A percentile compares a stretch with the other conserved stretches of the same genome.
Evolutionary conservation across 1,140 invertebrate genomes (phyloP).

Genomic region (Drosophila arizonae): DNA sequence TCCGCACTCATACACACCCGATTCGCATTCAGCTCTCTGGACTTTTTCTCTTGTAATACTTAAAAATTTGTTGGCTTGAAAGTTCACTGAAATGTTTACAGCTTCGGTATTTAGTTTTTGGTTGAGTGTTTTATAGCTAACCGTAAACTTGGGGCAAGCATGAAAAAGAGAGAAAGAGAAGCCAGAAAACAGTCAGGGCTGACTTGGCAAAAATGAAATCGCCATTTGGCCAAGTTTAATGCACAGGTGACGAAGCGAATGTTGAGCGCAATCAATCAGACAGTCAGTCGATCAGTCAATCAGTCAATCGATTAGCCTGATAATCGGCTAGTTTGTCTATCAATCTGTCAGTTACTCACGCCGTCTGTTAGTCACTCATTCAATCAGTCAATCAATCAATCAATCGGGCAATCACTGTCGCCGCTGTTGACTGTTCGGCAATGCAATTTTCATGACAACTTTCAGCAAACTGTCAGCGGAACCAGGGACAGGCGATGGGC

Average conservation of each 20-base stretch:
- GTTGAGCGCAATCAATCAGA: background rate
- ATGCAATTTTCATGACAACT: conserved; percentile 42
- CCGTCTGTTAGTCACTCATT: too few species aligned
- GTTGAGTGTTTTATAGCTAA: conserved; percentile 4
- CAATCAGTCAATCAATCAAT: conserved; percentile 5
- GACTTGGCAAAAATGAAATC: too few species aligned
- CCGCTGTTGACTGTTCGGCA: conserved; percentile 4
- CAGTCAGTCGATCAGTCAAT: background rate
- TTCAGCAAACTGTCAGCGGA: conserved; percentile 31
- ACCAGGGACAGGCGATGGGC: background rate
- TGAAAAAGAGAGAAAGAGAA: too few species aligned
- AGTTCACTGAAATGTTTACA: conserved; percentile 7
- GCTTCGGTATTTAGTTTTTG: conserved; percentile 1
- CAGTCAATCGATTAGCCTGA: background rate
- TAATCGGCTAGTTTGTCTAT: too few species aligned
- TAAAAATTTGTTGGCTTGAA: background rate
- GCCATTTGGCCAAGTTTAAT: too few species aligned
- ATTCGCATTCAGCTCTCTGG: background rate
- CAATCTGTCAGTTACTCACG: too few species aligned
- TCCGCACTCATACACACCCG: background rate
- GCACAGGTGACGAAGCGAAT: too few species aligned
- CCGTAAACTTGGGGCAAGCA: background rate
- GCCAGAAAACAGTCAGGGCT: too few species aligned
- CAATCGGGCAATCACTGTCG: background rate
- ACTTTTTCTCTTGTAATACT: too few species aligned